These are phyloP conservation scores for Lepidurus packardi DNA, from an alignment of 1,140 invertebrate genomes.

Conservation along the genomic window DNA sequence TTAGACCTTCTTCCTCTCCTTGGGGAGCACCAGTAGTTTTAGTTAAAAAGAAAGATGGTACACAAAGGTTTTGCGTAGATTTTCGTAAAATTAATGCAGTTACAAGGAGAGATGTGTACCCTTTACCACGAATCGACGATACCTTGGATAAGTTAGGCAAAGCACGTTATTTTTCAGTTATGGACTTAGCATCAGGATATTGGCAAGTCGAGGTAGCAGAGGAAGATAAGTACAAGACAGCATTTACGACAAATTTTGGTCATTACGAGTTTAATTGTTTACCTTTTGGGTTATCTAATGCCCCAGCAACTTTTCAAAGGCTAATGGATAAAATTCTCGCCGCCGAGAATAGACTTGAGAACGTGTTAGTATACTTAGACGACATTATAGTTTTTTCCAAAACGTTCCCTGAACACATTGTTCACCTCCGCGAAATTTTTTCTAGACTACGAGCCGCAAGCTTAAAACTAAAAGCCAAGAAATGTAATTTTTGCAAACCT, in stretches of 20 bases:
- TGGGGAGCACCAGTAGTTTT: background rate
- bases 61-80: constrained; percentile 45
- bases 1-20: background rate
- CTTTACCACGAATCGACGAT: constrained; percentile 48
- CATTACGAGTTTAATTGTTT: constrained; percentile 45
- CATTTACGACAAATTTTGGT: constrained; percentile 42
- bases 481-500: background rate
- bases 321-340: constrained; percentile 42
- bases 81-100: constrained; percentile 43
- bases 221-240: constrained; percentile 45
- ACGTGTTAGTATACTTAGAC: constrained; percentile 5
- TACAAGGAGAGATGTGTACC: constrained; percentile 45
- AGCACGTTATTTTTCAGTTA: constrained; percentile 42
- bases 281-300: constrained; percentile 48
- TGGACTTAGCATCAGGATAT: constrained; percentile 47
- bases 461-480: background rate
- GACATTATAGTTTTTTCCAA: background rate
- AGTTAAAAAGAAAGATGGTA: constrained; percentile 24
- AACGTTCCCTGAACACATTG: background rate
- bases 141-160: constrained; percentile 43
- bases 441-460: background rate
- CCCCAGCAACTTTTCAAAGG: constrained; percentile 45
- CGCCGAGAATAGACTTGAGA: background rate
- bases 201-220: constrained; percentile 46
- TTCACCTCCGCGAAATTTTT: constrained; percentile 22